Base-by-base conservation (phyloP, 2,797 vertebrate species). In the Morus bassanus region DNA sequence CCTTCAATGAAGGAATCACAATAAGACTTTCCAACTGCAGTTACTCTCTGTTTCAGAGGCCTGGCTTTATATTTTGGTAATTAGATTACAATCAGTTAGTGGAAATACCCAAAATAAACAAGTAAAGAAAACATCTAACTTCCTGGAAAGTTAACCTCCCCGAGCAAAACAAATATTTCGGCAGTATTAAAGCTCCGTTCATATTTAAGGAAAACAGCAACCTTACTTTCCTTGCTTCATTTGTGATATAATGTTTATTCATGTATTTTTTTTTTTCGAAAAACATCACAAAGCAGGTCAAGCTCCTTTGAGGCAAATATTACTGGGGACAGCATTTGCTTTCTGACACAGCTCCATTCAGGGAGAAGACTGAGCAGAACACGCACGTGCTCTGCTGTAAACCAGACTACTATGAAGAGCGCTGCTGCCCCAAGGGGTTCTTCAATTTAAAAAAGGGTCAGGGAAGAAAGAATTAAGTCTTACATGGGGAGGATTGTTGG, bases 101-200 rank as follows among this genome's bases (percentile, higher is more conserved):
- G 30, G 53, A 92, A 94, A 93, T 53, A 74, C 59, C 68, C 80
- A 95, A 96, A 95, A 86, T 50, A 94, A 94, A 79, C 37, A 91
- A 67, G 51, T 54, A 56, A 74, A 90, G 77, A 88, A 94, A 86
- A 67, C 2, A 14, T 79, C 35, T 43, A 77, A 9, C 72, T 83
- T 93, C 90, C 83, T 87, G 83, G 37, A 92, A 91, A 93, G 67
- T 77, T 64, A 56, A 80, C 18, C 21, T 76, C 31, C 75, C 35
- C 45, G 45, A 57, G 81, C 11, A 94, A 95, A 88, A 56, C 61
- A 95, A 96, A 85, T 28, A 79, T 64, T 82, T 77, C 33, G 69
- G 43, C n/a, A 33, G 61, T 35, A 69, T 76, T 68, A 69, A 79
- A 89, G 65, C 18, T 80, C 75, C 65, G 43, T 16, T 89, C 80